Conservation (phyloP, 2,797 vertebrate species). For the Tapera naevia region DNA sequence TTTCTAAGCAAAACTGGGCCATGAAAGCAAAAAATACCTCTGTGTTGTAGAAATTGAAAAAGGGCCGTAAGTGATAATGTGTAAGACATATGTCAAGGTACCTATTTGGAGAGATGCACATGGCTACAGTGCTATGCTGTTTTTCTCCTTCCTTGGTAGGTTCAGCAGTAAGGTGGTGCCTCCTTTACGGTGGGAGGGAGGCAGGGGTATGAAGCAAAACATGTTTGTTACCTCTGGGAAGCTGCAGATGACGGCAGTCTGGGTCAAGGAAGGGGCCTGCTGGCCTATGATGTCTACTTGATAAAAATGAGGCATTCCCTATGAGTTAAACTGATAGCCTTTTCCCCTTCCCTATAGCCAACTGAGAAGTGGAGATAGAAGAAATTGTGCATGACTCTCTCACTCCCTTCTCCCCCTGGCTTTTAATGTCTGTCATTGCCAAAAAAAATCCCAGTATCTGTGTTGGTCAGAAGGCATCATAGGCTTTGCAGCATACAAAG, state of each 20-base stretch:
- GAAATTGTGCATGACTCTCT: neutral
- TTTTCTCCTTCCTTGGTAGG: neutral
- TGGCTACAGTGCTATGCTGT: neutral
- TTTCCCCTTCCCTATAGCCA: neutral
- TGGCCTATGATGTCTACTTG: neutral
- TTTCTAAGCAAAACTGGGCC: neutral
- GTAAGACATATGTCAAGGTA: neutral
- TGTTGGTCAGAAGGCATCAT: neutral
- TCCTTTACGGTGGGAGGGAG: neutral
- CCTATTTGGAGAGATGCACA: neutral
- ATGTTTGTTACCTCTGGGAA: constrained; percentile 27
- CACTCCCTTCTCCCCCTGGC: neutral
- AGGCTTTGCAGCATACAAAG: neutral
- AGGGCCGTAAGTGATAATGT: neutral
- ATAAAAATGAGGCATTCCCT: neutral
- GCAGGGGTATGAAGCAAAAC: constrained; percentile 56
- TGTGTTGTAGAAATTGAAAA: neutral
- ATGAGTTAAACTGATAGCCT: neutral
- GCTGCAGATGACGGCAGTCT: constrained; percentile 9
- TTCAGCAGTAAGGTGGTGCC: neutral
- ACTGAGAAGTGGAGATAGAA: neutral
- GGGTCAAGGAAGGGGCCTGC: neutral
- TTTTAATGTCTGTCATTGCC: neutral
- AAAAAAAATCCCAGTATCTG: neutral
- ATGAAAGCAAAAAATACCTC: neutral